Conservation (phyloP, 2,888 invertebrate genomes). For the Leptopilina syphax region DNA sequence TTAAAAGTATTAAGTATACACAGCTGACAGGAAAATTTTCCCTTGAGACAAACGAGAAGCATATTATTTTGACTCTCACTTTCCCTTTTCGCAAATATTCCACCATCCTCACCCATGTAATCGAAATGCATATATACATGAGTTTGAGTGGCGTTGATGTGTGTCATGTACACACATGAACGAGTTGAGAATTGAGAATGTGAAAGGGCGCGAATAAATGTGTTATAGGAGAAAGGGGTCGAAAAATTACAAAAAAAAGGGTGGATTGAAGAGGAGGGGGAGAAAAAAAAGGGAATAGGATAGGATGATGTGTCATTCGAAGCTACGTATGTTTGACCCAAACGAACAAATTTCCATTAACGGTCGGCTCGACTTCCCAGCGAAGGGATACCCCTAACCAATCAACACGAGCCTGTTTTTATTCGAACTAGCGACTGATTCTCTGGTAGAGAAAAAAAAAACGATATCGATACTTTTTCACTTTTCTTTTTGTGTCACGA, state of each 20-base stretch:
- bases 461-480: slow-evolving; percentile 7
- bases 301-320: slow-evolving; percentile 54
- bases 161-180: slow-evolving; percentile 43
- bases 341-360: slow-evolving; percentile 65
- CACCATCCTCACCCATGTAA: slow-evolving; percentile 54
- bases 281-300: slow-evolving; percentile 40
- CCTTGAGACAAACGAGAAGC: slow-evolving; percentile 28
- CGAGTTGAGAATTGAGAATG: slow-evolving; percentile 40
- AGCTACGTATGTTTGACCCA: slow-evolving; percentile 60
- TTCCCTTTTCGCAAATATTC: slow-evolving; percentile 57
- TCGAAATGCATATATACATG: slow-evolving; percentile 70
- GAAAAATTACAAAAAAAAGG: slow-evolving; percentile 41
- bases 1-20: too few relatives aligned
- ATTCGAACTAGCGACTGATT: slow-evolving; percentile 40
- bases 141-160: slow-evolving; percentile 63
- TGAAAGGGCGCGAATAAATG: slow-evolving; percentile 50
- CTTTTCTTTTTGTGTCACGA: background rate
- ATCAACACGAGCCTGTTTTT: slow-evolving; percentile 55
- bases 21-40: background rate
- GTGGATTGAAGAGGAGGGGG: slow-evolving; percentile 45
- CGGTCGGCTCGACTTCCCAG: slow-evolving; percentile 54
- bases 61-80: slow-evolving; percentile 37
- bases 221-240: slow-evolving; percentile 46
- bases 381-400: slow-evolving; percentile 50
- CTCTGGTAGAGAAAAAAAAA: background rate